Percentiles rank a stretch among this genome's conserved stretches.
Conservation (phyloP, 1,140 invertebrate species). For the Drosophila equinoxialis region DNA sequence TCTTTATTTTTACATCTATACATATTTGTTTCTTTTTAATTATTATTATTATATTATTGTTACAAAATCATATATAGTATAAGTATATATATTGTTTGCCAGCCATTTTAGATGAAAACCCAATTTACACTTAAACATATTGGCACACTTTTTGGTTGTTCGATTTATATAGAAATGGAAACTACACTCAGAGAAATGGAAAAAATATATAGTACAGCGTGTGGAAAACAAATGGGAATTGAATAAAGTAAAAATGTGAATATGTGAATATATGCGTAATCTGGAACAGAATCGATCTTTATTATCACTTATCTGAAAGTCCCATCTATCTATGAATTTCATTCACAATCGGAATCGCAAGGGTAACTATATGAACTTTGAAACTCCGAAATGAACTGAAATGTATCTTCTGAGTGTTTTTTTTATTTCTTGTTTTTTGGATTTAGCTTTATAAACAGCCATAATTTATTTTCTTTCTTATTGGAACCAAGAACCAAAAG, state of each 20-base stretch:
- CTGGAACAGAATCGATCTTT: no score
- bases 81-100: conserved; percentile 28
- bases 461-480: neutral
- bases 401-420: neutral
- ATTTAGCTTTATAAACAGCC: conserved; percentile 7
- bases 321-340: neutral
- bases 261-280: no score
- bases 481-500: conserved; percentile 2
- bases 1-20: conserved; percentile 63
- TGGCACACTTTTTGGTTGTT: conserved; percentile 65
- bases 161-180: conserved; percentile 4
- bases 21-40: conserved; percentile 53
- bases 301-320: no score
- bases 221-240: neutral
- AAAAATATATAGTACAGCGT: neutral
- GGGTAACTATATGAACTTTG: neutral
- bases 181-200: conserved; percentile 5
- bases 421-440: neutral
- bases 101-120: conserved; percentile 47
- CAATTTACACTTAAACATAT: conserved; percentile 65
- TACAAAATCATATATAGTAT: conserved; percentile 22
- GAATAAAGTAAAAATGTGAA: no score
- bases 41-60: conserved; percentile 25
- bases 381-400: neutral
- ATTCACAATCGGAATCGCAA: neutral